Conservation (phyloP, 2,113 vertebrate species). For the Maccullochella peelii region DNA sequence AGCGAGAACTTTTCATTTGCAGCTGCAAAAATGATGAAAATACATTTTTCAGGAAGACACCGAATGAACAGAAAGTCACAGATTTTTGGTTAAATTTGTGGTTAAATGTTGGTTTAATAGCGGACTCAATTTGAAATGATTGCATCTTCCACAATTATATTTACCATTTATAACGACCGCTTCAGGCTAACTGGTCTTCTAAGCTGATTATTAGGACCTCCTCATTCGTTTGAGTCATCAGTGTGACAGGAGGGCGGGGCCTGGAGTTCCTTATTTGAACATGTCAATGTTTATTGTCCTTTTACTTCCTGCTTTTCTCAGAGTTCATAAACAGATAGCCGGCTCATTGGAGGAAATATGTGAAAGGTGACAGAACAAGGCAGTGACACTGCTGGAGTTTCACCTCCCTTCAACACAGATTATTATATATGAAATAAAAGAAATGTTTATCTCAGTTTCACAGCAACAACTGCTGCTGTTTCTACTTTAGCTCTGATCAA, state of each 20-base stretch:
- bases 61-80: background rate
- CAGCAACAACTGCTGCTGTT: constrained; percentile 6
- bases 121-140: background rate
- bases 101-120: background rate
- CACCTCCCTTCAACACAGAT: background rate
- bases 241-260: background rate
- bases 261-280: constrained; percentile 25
- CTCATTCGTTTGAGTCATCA: background rate
- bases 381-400: background rate
- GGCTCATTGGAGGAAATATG: background rate
- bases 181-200: background rate
- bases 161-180: background rate
- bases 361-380: background rate
- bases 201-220: background rate
- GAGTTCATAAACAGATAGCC: too few relatives aligned
- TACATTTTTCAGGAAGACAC: background rate
- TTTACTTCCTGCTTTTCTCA: background rate
- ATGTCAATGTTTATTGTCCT: background rate
- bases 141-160: too few relatives aligned
- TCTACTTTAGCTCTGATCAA: background rate
- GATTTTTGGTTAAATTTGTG: too few relatives aligned
- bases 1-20: background rate
- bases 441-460: constrained; percentile 14
- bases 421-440: background rate
- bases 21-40: background rate